Percentiles rank a stretch among this genome's conserved stretches.
Evolutionary conservation across 2,113 vertebrate species (phyloP).

Genomic region (Myrmecophaga tridactyla): DNA sequence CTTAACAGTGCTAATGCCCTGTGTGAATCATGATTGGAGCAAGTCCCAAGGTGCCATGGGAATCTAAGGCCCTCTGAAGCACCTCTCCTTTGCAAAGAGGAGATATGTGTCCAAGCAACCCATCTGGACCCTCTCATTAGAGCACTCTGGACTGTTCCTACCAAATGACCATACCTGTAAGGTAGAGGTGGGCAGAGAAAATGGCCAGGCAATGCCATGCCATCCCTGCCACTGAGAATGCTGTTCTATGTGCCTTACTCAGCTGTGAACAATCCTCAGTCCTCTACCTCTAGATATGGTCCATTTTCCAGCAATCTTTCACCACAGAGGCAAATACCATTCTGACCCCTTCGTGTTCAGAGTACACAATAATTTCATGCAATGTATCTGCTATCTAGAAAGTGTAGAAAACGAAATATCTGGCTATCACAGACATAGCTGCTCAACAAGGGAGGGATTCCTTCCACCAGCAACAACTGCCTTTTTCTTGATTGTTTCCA

Average conservation of each 20-base stretch:
- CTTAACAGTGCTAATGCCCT: background rate
- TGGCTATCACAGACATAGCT: background rate
- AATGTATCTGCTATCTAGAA: background rate
- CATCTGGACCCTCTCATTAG: background rate
- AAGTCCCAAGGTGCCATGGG: background rate
- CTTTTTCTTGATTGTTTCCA: background rate
- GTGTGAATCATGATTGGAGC: background rate
- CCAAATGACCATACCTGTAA: background rate
- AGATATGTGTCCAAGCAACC: background rate
- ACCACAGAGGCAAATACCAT: background rate
- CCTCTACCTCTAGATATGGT: background rate
- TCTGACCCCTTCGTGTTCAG: background rate
- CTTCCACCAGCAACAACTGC: background rate
- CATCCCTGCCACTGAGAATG: background rate
- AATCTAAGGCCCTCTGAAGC: background rate
- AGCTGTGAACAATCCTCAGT: background rate
- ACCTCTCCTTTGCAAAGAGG: background rate
- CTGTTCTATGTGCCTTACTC: accelerated
- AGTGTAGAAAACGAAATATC: background rate
- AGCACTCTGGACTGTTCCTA: background rate
- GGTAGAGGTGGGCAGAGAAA: background rate
- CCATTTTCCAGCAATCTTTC: background rate
- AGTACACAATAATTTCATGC: background rate
- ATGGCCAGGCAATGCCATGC: background rate
- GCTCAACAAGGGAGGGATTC: background rate